Percentiles rank a stretch among this genome's conserved stretches.
These are phyloP conservation scores for Disparrhopalites patrizii DNA, from an alignment of 2,888 invertebrate genomes.

Conservation along the genomic window DNA sequence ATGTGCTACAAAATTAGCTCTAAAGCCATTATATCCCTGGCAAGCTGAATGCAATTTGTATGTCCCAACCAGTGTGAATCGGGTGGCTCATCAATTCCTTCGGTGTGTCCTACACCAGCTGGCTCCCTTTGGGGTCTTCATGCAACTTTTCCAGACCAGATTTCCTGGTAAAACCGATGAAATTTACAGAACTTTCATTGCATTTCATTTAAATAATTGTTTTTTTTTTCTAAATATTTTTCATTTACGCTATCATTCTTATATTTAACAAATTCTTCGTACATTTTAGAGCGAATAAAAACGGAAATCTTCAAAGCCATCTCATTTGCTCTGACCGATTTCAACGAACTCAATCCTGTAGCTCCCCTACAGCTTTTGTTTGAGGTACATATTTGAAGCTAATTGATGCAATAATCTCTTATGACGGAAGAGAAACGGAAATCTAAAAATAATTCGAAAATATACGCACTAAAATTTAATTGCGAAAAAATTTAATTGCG, in stretches of 20 bases:
- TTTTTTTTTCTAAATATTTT: not conserved
- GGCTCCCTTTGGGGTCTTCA: conserved; percentile 93
- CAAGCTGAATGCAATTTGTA: conserved; percentile 81
- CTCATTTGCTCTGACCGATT: conserved; percentile 87
- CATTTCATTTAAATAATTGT: no score
- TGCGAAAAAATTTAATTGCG: no score
- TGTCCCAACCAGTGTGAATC: conserved; percentile 88
- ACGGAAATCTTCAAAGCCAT: conserved; percentile 90
- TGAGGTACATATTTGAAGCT: conserved; percentile 64
- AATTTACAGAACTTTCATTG: not conserved
- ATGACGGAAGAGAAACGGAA: not conserved
- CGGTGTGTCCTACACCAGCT: conserved; percentile 94
- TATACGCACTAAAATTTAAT: no score
- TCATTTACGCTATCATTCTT: not conserved
- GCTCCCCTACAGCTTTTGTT: conserved; percentile 87
- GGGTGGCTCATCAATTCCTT: conserved; percentile 94
- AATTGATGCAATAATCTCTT: not conserved
- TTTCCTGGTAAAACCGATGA: conserved; percentile 63
- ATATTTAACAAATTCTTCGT: not conserved
- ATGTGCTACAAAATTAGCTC: conserved; percentile 79
- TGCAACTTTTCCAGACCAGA: conserved; percentile 89
- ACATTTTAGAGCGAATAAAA: conserved; percentile 61
- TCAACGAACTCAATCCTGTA: conserved; percentile 90
- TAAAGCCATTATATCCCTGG: conserved; percentile 79
- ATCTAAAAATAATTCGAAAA: not conserved